Evolutionary conservation across 2,113 vertebrate species (phyloP).

Genomic region (Sula dactylatra): DNA sequence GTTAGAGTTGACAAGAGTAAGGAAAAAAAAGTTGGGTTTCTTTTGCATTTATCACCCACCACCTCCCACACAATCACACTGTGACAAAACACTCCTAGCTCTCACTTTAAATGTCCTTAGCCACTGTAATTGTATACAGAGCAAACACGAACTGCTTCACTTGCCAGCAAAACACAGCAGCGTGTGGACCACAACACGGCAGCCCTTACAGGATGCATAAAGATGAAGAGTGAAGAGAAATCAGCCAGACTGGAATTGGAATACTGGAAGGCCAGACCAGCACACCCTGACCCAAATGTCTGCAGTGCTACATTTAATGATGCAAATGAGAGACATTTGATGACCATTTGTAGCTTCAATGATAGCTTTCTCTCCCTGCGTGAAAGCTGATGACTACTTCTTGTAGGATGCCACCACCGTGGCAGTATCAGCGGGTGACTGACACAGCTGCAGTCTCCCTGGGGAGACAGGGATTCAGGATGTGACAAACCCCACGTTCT

Average conservation of each 20-base stretch:
- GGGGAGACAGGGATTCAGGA: not conserved
- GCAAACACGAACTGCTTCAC: not conserved
- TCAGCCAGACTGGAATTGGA: not conserved
- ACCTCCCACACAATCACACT: not conserved
- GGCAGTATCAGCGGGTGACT: not conserved
- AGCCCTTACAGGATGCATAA: not conserved
- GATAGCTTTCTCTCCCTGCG: not conserved
- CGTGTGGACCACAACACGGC: not conserved
- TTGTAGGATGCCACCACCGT: not conserved
- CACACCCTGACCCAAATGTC: not conserved
- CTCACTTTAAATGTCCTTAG: not conserved
- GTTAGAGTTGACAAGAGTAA: not conserved
- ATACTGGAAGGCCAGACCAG: not conserved
- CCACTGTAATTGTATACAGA: not conserved
- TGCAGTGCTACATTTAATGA: not conserved
- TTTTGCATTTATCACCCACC: not conserved
- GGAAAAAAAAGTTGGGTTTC: not conserved
- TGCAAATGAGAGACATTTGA: not conserved
- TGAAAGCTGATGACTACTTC: not conserved
- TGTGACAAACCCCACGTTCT: not conserved
- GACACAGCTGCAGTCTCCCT: not conserved
- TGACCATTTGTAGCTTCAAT: not conserved
- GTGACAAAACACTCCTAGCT: not conserved
- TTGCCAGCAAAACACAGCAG: not conserved
- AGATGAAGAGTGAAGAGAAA: not conserved